A percentile compares a stretch with the other conserved stretches of the same genome.
These are phyloP conservation scores for Euura saliciscinereae DNA, from an alignment of 1,140 invertebrate species.

Conservation along the genomic window DNA sequence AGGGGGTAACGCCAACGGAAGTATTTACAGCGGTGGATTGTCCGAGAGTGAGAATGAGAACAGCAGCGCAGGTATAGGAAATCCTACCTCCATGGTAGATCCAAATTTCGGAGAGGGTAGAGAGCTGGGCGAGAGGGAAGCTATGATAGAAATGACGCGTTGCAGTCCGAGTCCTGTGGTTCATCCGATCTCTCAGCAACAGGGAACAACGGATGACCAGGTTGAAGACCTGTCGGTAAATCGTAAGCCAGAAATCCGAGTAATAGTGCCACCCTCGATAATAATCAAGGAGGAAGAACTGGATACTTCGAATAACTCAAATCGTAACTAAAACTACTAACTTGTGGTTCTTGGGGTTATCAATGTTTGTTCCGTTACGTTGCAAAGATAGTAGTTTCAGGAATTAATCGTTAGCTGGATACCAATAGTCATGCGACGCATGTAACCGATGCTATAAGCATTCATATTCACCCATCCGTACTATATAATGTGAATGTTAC, in stretches of 20 bases:
- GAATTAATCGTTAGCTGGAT: conserved; percentile 5
- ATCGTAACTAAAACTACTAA: conserved; percentile 22
- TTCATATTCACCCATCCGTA: not conserved
- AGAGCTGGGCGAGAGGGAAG: conserved; percentile 36
- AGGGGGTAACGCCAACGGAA: conserved; percentile 48
- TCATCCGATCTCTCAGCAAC: conserved; percentile 25
- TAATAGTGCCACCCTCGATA: conserved; percentile 33
- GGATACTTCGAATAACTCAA: conserved; percentile 19
- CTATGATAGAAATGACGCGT: conserved; percentile 28
- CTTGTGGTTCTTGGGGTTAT: not conserved
- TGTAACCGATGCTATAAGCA: conserved; percentile 3
- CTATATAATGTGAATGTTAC: conserved; percentile 5
- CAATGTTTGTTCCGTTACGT: not conserved
- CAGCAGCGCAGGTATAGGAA: conserved; percentile 35
- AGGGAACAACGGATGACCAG: conserved; percentile 45
- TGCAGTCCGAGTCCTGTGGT: conserved; percentile 41
- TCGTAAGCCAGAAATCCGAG: conserved; percentile 42
- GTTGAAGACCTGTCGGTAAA: conserved; percentile 60
- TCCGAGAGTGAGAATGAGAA: conserved; percentile 41
- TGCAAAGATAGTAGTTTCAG: not conserved
- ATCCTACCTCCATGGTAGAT: conserved; percentile 28
- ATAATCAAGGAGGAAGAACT: conserved; percentile 36
- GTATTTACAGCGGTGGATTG: conserved; percentile 38
- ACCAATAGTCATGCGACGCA: conserved; percentile 6
- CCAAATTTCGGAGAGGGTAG: conserved; percentile 26